These are phyloP conservation scores for Seira sanloemensis DNA, from an alignment of 2,888 invertebrate genomes.

Conservation along the genomic window DNA sequence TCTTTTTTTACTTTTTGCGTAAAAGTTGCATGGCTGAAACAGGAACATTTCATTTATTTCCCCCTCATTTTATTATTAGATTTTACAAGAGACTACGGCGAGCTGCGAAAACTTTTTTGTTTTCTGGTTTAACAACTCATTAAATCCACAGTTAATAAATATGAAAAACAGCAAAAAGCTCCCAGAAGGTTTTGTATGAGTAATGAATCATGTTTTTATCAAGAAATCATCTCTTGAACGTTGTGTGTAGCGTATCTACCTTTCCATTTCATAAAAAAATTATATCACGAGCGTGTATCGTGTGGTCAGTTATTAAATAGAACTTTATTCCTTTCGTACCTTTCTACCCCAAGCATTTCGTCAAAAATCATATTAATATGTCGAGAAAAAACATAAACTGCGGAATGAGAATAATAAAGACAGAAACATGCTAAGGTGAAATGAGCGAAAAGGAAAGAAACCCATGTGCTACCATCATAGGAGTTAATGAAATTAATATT, in stretches of 20 bases:
- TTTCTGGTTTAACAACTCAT: constrained; percentile 57
- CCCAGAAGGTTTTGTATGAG: constrained; percentile 43
- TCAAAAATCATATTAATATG: no score
- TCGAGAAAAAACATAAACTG: neutral
- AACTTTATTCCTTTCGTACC: constrained; percentile 11
- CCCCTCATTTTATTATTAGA: no score
- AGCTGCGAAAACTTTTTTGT: constrained; percentile 36
- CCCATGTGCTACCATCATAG: constrained; percentile 43
- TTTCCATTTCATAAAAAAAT: constrained; percentile 15
- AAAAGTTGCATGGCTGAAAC: no score
- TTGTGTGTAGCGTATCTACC: no score
- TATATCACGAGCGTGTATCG: constrained; percentile 46
- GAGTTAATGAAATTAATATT: constrained; percentile 65
- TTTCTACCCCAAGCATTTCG: neutral
- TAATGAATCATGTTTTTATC: constrained; percentile 62
- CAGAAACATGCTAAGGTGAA: neutral
- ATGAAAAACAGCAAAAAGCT: constrained; percentile 59
- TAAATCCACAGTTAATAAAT: constrained; percentile 62
- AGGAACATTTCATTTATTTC: no score
- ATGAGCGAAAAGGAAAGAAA: constrained; percentile 3
- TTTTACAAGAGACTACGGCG: no score
- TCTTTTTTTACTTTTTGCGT: no score
- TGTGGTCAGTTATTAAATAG: constrained; percentile 41
- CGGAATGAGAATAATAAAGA: constrained; percentile 5
- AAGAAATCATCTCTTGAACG: constrained; percentile 46